A percentile compares a stretch with the other conserved stretches of the same genome.
These are phyloP conservation scores for Trigoniulus corallinus DNA, from an alignment of 1,140 invertebrate species.

Conservation along the genomic window DNA sequence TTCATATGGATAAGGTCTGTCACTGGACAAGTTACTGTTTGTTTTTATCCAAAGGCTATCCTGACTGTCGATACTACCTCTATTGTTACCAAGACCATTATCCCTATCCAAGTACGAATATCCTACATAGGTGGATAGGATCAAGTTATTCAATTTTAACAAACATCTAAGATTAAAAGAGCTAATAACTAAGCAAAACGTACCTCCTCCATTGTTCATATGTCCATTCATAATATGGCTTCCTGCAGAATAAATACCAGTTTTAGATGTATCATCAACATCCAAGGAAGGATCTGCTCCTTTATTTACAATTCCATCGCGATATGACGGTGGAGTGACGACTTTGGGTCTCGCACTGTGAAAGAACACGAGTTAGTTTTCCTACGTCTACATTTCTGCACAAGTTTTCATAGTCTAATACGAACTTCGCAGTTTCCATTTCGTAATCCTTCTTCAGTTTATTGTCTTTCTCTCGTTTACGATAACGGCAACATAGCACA, in stretches of 20 bases:
- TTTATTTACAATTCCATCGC: slow-evolving; percentile 74
- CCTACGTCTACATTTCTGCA: too few species aligned
- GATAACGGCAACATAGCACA: slow-evolving; percentile 68
- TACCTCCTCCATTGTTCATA: neutral
- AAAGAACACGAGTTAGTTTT: too few species aligned
- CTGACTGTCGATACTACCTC: slow-evolving; percentile 80
- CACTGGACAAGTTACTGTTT: slow-evolving; percentile 9
- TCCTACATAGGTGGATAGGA: too few species aligned
- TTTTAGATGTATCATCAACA: slow-evolving; percentile 10
- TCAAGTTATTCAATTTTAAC: neutral
- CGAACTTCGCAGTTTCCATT: slow-evolving; percentile 55
- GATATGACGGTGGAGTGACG: slow-evolving; percentile 64
- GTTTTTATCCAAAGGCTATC: slow-evolving; percentile 59
- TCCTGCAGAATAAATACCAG: slow-evolving; percentile 6
- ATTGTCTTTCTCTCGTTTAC: slow-evolving; percentile 57
- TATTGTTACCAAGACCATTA: slow-evolving; percentile 33
- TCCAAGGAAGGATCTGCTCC: slow-evolving; percentile 41
- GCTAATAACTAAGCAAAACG: neutral
- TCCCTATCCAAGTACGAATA: slow-evolving; percentile 5
- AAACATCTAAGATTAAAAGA: neutral
- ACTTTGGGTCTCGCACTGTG: slow-evolving; percentile 48
- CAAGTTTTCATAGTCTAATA: too few species aligned
- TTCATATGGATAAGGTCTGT: slow-evolving; percentile 13
- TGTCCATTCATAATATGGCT: slow-evolving; percentile 1
- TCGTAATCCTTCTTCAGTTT: slow-evolving; percentile 65